These are phyloP conservation scores for Cisticola juncidis DNA, from an alignment of 2,113 vertebrate genomes.

Conservation along the genomic window DNA sequence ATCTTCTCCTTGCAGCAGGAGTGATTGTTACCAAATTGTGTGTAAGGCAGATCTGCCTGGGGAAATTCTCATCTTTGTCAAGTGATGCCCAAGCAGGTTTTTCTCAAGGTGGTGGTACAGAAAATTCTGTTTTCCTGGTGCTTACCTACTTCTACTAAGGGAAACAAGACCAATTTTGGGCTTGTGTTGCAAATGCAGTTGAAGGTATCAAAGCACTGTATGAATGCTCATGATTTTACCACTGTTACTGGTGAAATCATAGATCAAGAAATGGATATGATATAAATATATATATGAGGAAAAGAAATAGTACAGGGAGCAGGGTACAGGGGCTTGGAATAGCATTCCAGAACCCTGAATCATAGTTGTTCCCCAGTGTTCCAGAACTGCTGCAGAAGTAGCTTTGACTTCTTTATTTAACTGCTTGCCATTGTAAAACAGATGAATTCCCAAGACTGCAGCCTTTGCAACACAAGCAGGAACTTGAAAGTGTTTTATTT, in stretches of 20 bases:
- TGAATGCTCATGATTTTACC: background rate
- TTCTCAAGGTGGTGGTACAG: background rate
- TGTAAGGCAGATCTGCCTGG: background rate
- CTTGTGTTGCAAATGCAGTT: background rate
- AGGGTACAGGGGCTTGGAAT: background rate
- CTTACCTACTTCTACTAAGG: background rate
- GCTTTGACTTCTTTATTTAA: background rate
- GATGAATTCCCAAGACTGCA: background rate
- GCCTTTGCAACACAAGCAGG: background rate
- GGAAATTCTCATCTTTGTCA: background rate
- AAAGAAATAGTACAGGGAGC: background rate
- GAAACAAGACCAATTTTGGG: background rate
- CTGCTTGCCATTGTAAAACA: background rate
- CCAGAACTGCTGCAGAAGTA: background rate
- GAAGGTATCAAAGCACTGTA: background rate
- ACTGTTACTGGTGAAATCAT: background rate
- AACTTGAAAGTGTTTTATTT: background rate
- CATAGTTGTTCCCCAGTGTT: background rate
- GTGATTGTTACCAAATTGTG: background rate
- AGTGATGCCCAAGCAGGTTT: background rate
- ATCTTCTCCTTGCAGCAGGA: background rate
- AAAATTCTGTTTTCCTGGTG: background rate
- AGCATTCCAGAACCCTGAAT: background rate
- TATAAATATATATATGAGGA: no score
- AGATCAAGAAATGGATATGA: background rate